Evolutionary conservation across 1,140 invertebrate species (phyloP), one percentile per base, ranked within the genome.

Genomic region (Tribolium castaneum): DNA sequence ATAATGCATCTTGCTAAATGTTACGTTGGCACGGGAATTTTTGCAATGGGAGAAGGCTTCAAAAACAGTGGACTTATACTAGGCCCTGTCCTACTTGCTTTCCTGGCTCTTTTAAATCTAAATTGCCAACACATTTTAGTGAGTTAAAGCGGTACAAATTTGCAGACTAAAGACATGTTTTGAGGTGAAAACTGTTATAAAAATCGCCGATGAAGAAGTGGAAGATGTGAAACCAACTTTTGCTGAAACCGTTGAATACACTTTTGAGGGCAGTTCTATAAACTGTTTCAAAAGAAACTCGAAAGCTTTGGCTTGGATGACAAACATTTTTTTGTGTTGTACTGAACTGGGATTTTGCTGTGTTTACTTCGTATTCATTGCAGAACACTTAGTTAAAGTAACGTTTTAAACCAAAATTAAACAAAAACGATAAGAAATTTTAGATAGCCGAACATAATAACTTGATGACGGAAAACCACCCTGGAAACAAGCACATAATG

Each of bases 281-380:
- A 84, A 85, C 52, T 35, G 25, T 34, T 79, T 93, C 3, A 87
- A 92, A 45, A 88, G 86, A 14, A 90, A 92, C 82, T 90, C 94
- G 0, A 82, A 86, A 34, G 81, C 86, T 7, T 92, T 93, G 89
- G 89, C 90, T 90, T 90, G 82, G 88, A 89, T 30, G 84, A 94
- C 78, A 92, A 94, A 96, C 86, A 75, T 91, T 7, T 96, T 96
- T 87, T 90, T 98, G 39, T 95, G 95, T 84, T 88, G 97, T 66
- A 97, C 96, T 35, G 97, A 98, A 88, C 88, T 98, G 79, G 97
- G 97, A 80, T 98, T 98, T 88, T 98, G 97, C 87, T 97, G 96
- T 88, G 94, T 98, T 14, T 98, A 98, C 88, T 94, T 97, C 83
- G 93, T 98, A 30, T 98, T 98, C 87, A 94, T 98, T 80, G 92